Base-by-base conservation (phyloP, 2,888 invertebrate genomes). In the Zaprionus bogoriensis region DNA sequence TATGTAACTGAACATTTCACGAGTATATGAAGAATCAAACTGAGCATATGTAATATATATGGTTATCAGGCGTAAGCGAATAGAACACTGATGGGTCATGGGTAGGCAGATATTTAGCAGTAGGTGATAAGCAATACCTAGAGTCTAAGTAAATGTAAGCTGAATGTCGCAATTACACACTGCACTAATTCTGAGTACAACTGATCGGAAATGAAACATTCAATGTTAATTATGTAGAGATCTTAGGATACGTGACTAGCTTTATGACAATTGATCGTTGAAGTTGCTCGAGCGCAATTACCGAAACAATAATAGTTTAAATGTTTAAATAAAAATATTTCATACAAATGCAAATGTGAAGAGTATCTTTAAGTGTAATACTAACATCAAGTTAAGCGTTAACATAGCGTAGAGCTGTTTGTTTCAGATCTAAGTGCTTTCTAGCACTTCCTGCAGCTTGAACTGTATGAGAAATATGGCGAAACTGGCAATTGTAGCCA, bases 381-480 rank as follows among this genome's bases (percentile, higher is more conserved):
- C 3, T 23, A 20, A n/a, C 3, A 1, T 38, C 12, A 41, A 19
- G 2, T 52, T 52, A 60, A 23, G 12, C 38, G 28, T 25, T 20
- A 19, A 32, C 32, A 5, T 9, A 19, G 4, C 3, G 1, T 3
- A 9, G 9, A 30, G 41, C 39, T 52, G 32, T 36, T 60, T 42
- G 3, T 2, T n/a, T n/a, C n/a, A n/a, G n/a, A n/a, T n/a, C 1
- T 6, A 42, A 59, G 48, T 38, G 7, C 19, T 7, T 6, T 54
- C 48, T 0, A 53, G 14, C 38, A 87, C 65, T n/a, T 57, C 71
- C 63, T 89, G 87, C n/a, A 90, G 44, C 67, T 89, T 90, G 12
- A 90, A 90, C 61, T 90, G 90, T 47, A 90, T 82, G 4, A 90
- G 46, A 48, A 90, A 89, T 6, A 86, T 73, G 20, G 78, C 74